Conservation (phyloP, 2,888 invertebrate genomes). For the Mythimna loreyi region DNA sequence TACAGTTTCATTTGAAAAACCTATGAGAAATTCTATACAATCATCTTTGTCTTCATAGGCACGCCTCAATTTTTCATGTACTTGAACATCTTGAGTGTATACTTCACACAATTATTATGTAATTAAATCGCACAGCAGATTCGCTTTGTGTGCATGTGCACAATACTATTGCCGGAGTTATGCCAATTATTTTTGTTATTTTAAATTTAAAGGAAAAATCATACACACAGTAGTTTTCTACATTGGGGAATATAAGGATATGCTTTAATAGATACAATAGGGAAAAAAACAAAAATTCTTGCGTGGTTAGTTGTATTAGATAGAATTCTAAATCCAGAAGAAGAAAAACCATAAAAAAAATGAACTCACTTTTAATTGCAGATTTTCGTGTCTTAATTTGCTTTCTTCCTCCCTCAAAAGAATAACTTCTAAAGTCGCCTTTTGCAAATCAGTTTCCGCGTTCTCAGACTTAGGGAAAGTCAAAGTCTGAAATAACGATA, state of each 20-base stretch:
- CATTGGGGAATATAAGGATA: conserved; percentile 5
- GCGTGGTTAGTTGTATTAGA: not conserved
- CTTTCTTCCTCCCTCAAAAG: conserved; percentile 95
- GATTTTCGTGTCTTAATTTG: conserved; percentile 95
- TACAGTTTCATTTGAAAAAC: not conserved
- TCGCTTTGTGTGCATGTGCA: conserved; percentile 42
- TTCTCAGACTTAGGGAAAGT: conserved; percentile 83
- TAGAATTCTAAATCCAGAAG: conserved; percentile 20
- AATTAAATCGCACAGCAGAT: conserved; percentile 40
- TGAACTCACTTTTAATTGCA: conserved; percentile 94
- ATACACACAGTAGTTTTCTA: conserved; percentile 19
- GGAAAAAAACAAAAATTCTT: conserved; percentile 4
- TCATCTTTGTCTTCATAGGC: not conserved
- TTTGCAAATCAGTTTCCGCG: conserved; percentile 90
- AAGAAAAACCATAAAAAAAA: conserved; percentile 47
- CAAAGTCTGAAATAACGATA: conserved; percentile 79
- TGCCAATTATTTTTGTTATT: conserved; percentile 7
- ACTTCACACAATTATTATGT: conserved; percentile 13
- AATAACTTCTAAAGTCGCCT: conserved; percentile 94
- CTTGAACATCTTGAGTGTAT: not conserved
- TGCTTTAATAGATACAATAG: conserved; percentile 28
- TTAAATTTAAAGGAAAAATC: conserved; percentile 14
- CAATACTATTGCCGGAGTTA: not conserved
- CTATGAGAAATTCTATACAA: not conserved
- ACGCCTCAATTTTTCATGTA: not conserved